phyloP scores from a whole-genome alignment of 2,888 invertebrate species.

The Eudemis profundana region DNA sequence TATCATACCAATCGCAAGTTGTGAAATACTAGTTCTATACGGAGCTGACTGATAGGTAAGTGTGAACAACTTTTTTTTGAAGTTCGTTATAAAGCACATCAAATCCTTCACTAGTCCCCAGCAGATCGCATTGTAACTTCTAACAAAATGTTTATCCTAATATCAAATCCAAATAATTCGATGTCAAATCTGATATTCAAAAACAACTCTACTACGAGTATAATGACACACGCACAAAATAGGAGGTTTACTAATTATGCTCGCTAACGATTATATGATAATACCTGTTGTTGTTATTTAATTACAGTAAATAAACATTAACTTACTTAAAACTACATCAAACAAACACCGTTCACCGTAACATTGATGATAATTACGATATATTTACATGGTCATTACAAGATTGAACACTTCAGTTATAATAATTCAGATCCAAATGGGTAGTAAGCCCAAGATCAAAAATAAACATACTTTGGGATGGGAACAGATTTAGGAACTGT shows the following conservation, averaged over 20 bases:
- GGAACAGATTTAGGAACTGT: neutral
- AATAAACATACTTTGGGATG: neutral
- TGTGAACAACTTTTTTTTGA: too few relatives aligned
- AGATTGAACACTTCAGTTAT: neutral
- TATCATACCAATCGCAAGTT: too few relatives aligned
- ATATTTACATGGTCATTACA: neutral
- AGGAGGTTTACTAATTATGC: conserved; percentile 4
- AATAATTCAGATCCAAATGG: conserved; percentile 17
- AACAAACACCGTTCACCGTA: conserved; percentile 8
- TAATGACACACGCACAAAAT: neutral
- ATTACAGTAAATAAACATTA: conserved; percentile 21
- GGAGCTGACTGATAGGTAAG: too few relatives aligned
- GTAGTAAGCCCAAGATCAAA: conserved; percentile 2
- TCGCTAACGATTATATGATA: conserved; percentile 19
- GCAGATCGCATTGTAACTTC: neutral
- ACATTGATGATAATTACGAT: neutral
- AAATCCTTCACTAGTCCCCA: too few relatives aligned
- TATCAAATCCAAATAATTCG: neutral
- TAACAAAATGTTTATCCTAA: neutral
- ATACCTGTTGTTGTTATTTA: conserved; percentile 34
- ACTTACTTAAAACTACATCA: conserved; percentile 1
- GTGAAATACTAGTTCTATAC: too few relatives aligned
- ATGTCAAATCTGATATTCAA: neutral
- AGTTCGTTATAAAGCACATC: too few relatives aligned
- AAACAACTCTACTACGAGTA: neutral